phyloP scores from a whole-genome alignment of 2,888 invertebrate species.

The Tipula unca region DNA sequence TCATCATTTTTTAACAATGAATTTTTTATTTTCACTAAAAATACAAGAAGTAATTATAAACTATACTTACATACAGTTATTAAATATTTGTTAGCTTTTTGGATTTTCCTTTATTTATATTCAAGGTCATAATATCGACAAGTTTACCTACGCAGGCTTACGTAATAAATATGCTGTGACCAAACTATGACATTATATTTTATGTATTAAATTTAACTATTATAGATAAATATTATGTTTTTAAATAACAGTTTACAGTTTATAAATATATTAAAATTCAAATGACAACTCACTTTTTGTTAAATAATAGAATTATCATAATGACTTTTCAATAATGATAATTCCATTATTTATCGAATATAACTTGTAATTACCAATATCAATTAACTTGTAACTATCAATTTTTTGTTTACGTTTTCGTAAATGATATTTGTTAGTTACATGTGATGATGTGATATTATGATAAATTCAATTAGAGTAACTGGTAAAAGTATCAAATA shows the following conservation, averaged over 20 bases:
- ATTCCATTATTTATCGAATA: too few species aligned
- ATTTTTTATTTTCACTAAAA: background rate
- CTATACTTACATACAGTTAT: background rate
- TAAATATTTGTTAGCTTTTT: too few species aligned
- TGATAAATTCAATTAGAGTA: too few species aligned
- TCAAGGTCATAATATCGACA: background rate
- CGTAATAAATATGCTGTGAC: background rate
- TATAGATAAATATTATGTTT: too few species aligned
- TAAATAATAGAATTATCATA: background rate
- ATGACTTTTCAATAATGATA: too few species aligned
- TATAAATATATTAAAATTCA: background rate
- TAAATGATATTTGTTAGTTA: too few species aligned
- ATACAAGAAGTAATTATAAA: background rate
- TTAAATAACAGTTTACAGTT: background rate
- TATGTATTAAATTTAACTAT: background rate
- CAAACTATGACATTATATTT: background rate
- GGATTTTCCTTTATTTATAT: background rate
- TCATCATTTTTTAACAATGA: background rate
- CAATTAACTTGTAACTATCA: too few species aligned
- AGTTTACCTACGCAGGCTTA: background rate
- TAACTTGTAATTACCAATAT: too few species aligned
- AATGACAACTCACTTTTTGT: background rate
- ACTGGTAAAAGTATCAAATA: too few species aligned
- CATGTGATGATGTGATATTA: too few species aligned
- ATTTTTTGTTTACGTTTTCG: too few species aligned